Conservation (phyloP, 2,113 vertebrate species). For the Perca fluviatilis region DNA sequence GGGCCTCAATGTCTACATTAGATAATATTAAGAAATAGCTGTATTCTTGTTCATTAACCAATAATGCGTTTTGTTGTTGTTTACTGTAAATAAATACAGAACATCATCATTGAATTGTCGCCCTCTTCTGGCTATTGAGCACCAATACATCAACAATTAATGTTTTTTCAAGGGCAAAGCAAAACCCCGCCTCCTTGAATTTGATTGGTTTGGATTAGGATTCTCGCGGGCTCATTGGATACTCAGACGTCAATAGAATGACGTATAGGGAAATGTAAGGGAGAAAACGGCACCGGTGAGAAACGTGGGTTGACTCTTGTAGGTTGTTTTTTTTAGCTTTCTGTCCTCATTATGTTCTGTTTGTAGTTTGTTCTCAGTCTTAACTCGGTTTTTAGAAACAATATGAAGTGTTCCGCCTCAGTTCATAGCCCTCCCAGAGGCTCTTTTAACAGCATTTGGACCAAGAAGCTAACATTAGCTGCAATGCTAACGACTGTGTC, state of each 20-base stretch:
- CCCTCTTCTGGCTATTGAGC: constrained; percentile 25
- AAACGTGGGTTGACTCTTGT: constrained; percentile 74
- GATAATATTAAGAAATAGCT: not conserved
- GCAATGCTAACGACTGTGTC: constrained; percentile 42
- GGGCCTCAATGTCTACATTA: not conserved
- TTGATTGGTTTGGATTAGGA: constrained; percentile 64
- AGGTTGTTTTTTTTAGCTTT: not conserved
- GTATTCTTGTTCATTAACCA: not conserved
- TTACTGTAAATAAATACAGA: not conserved
- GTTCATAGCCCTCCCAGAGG: accelerated
- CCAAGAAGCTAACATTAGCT: constrained; percentile 50
- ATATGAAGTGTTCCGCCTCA: not conserved
- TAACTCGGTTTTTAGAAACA: accelerated
- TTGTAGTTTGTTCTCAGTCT: not conserved
- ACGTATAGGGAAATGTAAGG: constrained; percentile 49
- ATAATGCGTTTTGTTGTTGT: not conserved
- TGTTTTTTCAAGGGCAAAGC: constrained; percentile 59
- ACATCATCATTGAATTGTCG: not conserved
- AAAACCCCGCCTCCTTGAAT: constrained; percentile 37
- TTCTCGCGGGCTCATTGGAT: constrained; percentile 66
- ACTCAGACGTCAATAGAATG: not conserved
- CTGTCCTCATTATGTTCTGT: not conserved
- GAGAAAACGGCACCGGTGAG: constrained; percentile 41
- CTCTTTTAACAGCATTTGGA: not conserved
- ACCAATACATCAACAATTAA: constrained; percentile 44